phyloP scores from a whole-genome alignment of 2,113 vertebrate genomes.

The Jaculus jaculus region DNA sequence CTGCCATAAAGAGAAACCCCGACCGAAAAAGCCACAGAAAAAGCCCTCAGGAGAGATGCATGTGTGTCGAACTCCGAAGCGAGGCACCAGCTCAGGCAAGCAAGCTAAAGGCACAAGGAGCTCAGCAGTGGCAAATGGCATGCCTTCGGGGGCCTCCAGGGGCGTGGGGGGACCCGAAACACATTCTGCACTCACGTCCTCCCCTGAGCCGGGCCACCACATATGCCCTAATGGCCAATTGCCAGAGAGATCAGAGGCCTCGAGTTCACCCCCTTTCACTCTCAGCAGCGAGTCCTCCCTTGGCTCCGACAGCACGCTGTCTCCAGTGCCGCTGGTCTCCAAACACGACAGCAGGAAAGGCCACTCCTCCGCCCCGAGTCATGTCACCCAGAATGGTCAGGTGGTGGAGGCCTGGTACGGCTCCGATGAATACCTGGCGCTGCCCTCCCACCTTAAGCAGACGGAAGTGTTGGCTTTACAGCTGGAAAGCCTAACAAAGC shows the following conservation, averaged over 20 bases:
- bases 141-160: slow-evolving; percentile 57
- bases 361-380: slow-evolving; percentile 69
- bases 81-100: not conserved
- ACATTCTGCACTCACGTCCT: slow-evolving; percentile 78
- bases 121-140: slow-evolving; percentile 67
- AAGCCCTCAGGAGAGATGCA: not conserved
- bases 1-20: slow-evolving; percentile 83
- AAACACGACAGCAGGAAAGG: slow-evolving; percentile 76
- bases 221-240: slow-evolving; percentile 55
- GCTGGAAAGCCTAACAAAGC: slow-evolving; percentile 92
- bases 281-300: slow-evolving; percentile 76
- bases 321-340: slow-evolving; percentile 69
- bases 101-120: slow-evolving; percentile 48
- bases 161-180: slow-evolving; percentile 73
- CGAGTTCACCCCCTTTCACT: slow-evolving; percentile 69
- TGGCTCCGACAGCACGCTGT: slow-evolving; percentile 75
- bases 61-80: slow-evolving; percentile 38
- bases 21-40: slow-evolving; percentile 76
- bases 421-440: slow-evolving; percentile 96
- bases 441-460: slow-evolving; percentile 94
- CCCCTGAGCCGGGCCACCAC: slow-evolving; percentile 65
- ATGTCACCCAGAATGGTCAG: slow-evolving; percentile 68
- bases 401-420: slow-evolving; percentile 91
- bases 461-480: slow-evolving; percentile 95
- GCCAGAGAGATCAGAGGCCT: slow-evolving; percentile 67